Conservation (phyloP, 2,797 vertebrate species). For the Babyrousa celebensis region DNA sequence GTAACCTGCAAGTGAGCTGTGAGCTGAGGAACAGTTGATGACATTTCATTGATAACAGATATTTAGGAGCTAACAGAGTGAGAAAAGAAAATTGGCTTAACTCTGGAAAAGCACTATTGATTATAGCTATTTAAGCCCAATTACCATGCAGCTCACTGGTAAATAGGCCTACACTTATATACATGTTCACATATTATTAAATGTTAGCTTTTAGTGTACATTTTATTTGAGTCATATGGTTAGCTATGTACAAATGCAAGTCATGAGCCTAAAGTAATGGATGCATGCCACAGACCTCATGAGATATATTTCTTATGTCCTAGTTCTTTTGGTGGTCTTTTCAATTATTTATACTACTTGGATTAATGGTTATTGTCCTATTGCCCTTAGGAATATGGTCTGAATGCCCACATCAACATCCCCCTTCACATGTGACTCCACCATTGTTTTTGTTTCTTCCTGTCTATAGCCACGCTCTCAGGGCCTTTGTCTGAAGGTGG, state of each 20-base stretch:
- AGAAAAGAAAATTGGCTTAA: conserved; percentile 64
- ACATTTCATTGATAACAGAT: conserved; percentile 50
- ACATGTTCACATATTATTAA: background rate
- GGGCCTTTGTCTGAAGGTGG: background rate
- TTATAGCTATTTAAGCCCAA: conserved; percentile 51
- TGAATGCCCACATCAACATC: background rate
- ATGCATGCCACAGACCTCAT: background rate
- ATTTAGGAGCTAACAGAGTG: conserved; percentile 36
- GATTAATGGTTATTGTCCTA: conserved; percentile 14
- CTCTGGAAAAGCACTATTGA: conserved; percentile 62
- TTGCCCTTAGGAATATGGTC: conserved; percentile 45
- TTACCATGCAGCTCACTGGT: background rate
- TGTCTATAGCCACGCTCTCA: background rate
- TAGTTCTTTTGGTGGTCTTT: background rate
- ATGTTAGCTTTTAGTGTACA: background rate
- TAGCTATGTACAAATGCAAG: background rate
- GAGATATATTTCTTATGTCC: background rate
- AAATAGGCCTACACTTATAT: background rate
- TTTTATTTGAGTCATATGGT: conserved; percentile 3
- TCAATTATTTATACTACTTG: conserved; percentile 68
- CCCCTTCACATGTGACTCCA: background rate
- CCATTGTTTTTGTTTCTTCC: background rate
- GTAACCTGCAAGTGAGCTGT: background rate
- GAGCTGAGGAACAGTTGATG: background rate
- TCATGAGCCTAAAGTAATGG: background rate